These are phyloP conservation scores for Heliconius aoede DNA, from an alignment of 2,888 invertebrate species.

Conservation along the genomic window DNA sequence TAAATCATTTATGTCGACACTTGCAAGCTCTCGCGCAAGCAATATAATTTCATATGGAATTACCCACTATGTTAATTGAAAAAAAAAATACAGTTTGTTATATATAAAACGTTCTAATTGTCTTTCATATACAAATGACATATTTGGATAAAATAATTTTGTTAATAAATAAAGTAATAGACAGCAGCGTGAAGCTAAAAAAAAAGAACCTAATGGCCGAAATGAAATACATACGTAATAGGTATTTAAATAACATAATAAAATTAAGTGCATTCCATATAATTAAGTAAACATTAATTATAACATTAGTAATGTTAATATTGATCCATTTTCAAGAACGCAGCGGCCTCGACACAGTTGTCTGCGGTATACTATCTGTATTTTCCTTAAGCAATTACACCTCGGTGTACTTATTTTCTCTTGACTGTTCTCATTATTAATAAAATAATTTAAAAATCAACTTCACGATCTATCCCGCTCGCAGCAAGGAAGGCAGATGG, in stretches of 20 bases:
- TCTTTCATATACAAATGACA: neutral
- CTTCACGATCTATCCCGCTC: too few relatives aligned
- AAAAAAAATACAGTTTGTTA: neutral
- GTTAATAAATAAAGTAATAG: too few relatives aligned
- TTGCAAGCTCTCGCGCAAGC: neutral
- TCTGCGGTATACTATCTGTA: conserved; percentile 52
- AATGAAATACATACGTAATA: too few relatives aligned
- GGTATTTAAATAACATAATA: neutral
- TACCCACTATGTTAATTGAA: conserved; percentile 8
- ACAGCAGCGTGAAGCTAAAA: too few relatives aligned
- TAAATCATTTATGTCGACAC: conserved; percentile 20
- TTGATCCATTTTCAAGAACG: conserved; percentile 59
- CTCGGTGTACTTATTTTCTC: conserved; percentile 37
- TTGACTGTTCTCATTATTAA: conserved; percentile 14
- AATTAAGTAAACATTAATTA: conserved; percentile 32
- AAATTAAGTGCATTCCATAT: conserved; percentile 15
- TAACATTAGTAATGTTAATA: conserved; percentile 48
- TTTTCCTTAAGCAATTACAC: conserved; percentile 53
- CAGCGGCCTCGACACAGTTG: conserved; percentile 60
- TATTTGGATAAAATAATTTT: neutral
- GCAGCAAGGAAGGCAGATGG: too few relatives aligned
- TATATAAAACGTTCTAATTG: neutral
- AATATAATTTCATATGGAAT: neutral
- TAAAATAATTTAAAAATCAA: too few relatives aligned
- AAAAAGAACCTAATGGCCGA: too few relatives aligned